Percentiles rank a stretch among this genome's conserved stretches.
Conservation (phyloP, 2,888 invertebrate species). For the Acleris emargana region DNA sequence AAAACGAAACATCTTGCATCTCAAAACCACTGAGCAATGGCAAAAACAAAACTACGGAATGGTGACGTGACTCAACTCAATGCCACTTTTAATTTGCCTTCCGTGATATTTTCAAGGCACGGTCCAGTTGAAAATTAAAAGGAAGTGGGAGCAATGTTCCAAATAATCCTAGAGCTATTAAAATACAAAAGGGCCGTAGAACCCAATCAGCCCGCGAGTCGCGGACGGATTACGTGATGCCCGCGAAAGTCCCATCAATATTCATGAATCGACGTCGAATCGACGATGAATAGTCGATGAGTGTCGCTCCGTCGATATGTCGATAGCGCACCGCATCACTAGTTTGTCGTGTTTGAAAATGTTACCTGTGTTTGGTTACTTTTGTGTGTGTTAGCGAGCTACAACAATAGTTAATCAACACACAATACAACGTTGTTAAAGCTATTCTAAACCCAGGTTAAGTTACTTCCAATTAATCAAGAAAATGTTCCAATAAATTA, state of each 20-base stretch:
- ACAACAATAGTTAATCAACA: background rate
- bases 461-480: constrained; percentile 16
- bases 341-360: constrained; percentile 27
- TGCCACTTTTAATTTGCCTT: too few relatives aligned
- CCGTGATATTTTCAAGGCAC: too few relatives aligned
- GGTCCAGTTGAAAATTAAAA: background rate
- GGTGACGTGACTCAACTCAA: too few relatives aligned
- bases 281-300: constrained; percentile 72
- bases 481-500: constrained; percentile 26
- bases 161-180: constrained; percentile 5
- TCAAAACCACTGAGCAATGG: too few relatives aligned
- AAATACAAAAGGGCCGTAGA: constrained; percentile 23
- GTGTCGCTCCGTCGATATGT: constrained; percentile 44
- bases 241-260: constrained; percentile 71
- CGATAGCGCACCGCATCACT: constrained; percentile 22
- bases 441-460: background rate
- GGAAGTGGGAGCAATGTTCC: background rate
- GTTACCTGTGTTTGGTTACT: constrained; percentile 8
- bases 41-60: too few relatives aligned
- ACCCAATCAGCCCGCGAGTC: constrained; percentile 58
- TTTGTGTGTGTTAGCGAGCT: background rate
- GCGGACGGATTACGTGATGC: constrained; percentile 65
- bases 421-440: background rate
- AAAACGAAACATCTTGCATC: too few relatives aligned
- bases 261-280: constrained; percentile 64